phyloP scores from a whole-genome alignment of 92 coral and sea anemone species.

The Actinernus sp. region DNA sequence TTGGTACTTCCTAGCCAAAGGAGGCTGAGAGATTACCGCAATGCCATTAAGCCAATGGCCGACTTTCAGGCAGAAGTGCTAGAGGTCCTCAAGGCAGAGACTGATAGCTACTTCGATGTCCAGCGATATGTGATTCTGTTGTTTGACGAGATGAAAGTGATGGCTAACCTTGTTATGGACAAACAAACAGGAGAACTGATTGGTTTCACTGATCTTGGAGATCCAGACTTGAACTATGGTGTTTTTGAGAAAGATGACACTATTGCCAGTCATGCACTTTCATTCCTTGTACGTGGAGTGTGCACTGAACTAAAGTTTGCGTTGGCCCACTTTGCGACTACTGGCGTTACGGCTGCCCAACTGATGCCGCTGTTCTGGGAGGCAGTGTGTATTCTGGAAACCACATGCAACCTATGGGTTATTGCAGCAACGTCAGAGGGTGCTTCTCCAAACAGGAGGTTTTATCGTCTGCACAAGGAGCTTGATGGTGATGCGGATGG shows the following conservation, averaged over 20 bases:
- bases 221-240: constrained; percentile 67
- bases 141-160: constrained; percentile 67
- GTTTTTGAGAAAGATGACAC: constrained; percentile 40
- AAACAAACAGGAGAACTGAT: constrained; percentile 40
- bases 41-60: constrained; percentile 46
- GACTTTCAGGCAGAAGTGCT: too few species aligned
- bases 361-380: constrained; percentile 67
- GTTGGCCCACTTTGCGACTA: constrained; percentile 71
- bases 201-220: constrained; percentile 67
- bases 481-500: constrained; percentile 44
- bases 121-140: constrained; percentile 56
- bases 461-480: constrained; percentile 50
- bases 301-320: constrained; percentile 66
- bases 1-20: constrained; percentile 57
- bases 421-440: constrained; percentile 65
- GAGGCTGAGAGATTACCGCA: constrained; percentile 47
- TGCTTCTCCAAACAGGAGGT: constrained; percentile 72
- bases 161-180: constrained; percentile 56
- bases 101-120: constrained; percentile 37
- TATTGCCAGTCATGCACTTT: constrained; percentile 62
- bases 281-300: constrained; percentile 65
- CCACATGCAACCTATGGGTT: constrained; percentile 56
- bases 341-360: constrained; percentile 63
- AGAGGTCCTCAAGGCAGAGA: constrained; percentile 32
- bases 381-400: constrained; percentile 58